A percentile compares a stretch with the other conserved stretches of the same genome.
Conservation (phyloP, 1,140 invertebrate genomes). For the Microvelia longipes region DNA sequence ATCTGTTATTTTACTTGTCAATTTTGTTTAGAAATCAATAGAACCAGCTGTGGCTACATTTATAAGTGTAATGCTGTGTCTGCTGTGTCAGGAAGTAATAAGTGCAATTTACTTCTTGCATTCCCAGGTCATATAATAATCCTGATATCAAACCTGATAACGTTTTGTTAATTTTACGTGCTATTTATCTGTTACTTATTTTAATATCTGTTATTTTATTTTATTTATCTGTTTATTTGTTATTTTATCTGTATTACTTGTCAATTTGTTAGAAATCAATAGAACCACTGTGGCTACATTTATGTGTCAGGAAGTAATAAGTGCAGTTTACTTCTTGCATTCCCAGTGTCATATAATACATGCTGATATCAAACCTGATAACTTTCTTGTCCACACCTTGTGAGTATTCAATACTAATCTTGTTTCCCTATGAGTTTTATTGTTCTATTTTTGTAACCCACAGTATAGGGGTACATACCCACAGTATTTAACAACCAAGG, state of each 20-base stretch:
- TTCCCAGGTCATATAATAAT: slow-evolving; percentile 78
- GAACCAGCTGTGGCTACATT: too few species aligned
- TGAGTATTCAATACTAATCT: slow-evolving; percentile 33
- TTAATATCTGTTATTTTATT: too few species aligned
- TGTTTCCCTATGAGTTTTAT: not conserved
- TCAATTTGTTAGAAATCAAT: not conserved
- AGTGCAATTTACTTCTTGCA: slow-evolving; percentile 36
- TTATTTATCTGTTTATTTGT: too few species aligned
- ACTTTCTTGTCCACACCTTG: slow-evolving; percentile 70
- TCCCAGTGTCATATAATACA: slow-evolving; percentile 86
- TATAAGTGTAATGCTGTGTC: too few species aligned
- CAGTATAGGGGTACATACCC: too few species aligned
- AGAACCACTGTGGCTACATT: not conserved
- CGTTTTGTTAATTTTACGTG: too few species aligned
- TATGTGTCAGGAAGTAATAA: not conserved
- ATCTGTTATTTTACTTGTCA: too few species aligned
- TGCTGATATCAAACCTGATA: slow-evolving; percentile 94
- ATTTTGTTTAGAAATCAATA: too few species aligned
- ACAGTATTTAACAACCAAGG: too few species aligned
- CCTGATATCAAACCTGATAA: slow-evolving; percentile 96
- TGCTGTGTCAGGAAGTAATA: not conserved
- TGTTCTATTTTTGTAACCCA: too few species aligned
- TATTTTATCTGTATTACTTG: too few species aligned
- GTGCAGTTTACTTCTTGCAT: slow-evolving; percentile 36
- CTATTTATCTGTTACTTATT: too few species aligned